Conservation (phyloP, 2,888 invertebrate genomes). For the Isoperla grammatica region DNA sequence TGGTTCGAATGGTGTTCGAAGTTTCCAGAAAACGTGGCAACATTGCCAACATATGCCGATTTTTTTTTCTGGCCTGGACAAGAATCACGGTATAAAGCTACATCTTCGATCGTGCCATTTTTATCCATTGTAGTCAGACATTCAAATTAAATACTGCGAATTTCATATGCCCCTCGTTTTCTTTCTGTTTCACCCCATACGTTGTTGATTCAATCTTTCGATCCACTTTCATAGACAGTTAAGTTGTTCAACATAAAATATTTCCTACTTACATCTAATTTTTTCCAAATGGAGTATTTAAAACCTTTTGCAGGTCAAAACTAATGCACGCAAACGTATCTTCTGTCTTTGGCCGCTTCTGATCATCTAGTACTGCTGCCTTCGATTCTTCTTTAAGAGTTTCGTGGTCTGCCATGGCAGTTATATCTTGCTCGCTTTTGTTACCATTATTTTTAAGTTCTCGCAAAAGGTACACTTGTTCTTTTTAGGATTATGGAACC, state of each 20-base stretch:
- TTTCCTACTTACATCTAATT: constrained; percentile 33
- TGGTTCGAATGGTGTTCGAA: constrained; percentile 25
- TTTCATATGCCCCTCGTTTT: constrained; percentile 36
- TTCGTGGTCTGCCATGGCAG: too few relatives aligned
- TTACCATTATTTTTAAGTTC: too few relatives aligned
- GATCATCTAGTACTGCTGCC: neutral
- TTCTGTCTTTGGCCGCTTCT: neutral
- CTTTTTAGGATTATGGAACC: constrained; percentile 30
- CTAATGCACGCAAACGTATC: constrained; percentile 8
- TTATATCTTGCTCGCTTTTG: too few relatives aligned
- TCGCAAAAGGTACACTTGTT: constrained; percentile 31
- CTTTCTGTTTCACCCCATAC: constrained; percentile 36
- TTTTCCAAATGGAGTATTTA: constrained; percentile 34
- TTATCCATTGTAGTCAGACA: constrained; percentile 35
- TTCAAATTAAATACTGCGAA: constrained; percentile 32
- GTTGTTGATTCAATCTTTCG: constrained; percentile 31
- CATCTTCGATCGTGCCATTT: constrained; percentile 19
- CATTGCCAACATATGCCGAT: too few relatives aligned
- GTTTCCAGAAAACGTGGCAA: constrained; percentile 19
- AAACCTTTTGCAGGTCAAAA: constrained; percentile 35
- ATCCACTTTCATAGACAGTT: constrained; percentile 33
- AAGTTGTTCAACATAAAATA: constrained; percentile 33
- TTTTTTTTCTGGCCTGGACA: constrained; percentile 34
- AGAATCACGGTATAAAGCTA: constrained; percentile 32
- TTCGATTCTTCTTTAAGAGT: constrained; percentile 28